A percentile compares a stretch with the other conserved stretches of the same genome.
Conservation (phyloP, 2,888 invertebrate species). For the Mythimna lalbum region DNA sequence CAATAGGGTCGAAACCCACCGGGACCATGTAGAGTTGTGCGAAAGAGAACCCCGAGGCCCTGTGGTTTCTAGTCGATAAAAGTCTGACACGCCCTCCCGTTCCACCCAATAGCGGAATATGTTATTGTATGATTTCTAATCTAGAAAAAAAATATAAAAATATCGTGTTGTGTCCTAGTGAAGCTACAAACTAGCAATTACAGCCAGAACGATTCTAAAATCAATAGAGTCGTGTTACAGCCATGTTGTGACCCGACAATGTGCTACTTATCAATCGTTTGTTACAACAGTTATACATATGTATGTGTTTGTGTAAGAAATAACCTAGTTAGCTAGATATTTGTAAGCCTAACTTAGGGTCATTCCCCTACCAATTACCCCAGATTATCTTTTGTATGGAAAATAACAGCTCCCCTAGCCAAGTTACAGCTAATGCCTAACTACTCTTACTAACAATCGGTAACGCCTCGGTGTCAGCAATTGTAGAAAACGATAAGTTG, state of each 20-base stretch:
- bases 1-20: no score
- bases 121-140: no score
- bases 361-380: neutral
- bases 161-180: neutral
- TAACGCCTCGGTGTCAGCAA: no score
- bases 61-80: no score
- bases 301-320: slow-evolving; percentile 8
- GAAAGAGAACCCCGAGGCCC: no score
- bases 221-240: slow-evolving; percentile 51
- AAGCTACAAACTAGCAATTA: slow-evolving; percentile 16
- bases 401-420: no score
- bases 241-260: slow-evolving; percentile 5
- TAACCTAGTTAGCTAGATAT: slow-evolving; percentile 11
- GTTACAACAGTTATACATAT: slow-evolving; percentile 9
- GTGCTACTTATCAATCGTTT: slow-evolving; percentile 9
- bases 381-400: slow-evolving; percentile 11
- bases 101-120: no score
- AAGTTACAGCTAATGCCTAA: no score
- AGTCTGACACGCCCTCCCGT: no score
- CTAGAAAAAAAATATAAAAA: neutral
- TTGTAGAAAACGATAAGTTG: no score
- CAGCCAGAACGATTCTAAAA: slow-evolving; percentile 25
- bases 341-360: neutral
- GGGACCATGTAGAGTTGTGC: no score
- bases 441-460: no score